Evolutionary conservation across 2,888 invertebrate species (phyloP).

Genomic region (Noctua janthe): DNA sequence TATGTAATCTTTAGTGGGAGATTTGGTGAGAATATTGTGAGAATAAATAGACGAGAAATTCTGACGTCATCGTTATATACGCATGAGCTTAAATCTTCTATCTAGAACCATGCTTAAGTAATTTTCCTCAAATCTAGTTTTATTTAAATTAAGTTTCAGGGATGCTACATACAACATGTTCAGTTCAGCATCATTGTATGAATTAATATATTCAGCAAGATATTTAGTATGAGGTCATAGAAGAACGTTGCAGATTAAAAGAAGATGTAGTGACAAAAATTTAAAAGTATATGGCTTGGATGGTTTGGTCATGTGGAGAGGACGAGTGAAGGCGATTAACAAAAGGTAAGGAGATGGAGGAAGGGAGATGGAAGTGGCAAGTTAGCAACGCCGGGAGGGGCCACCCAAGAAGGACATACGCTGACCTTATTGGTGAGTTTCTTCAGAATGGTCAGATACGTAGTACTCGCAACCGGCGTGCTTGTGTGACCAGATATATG

Average conservation of each 20-base stretch:
- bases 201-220: not conserved
- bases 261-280: not conserved
- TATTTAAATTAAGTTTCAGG: not conserved
- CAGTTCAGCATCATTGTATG: not conserved
- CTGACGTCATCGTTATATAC: slow-evolving; percentile 5
- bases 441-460: not conserved
- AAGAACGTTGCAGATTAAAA: not conserved
- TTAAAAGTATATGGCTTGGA: not conserved
- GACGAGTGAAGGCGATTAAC: not conserved
- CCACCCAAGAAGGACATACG: not conserved
- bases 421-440: not conserved
- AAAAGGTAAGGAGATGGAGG: not conserved
- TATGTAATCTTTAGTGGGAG: slow-evolving; percentile 30
- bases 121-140: not conserved
- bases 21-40: slow-evolving; percentile 22
- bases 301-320: too few relatives aligned
- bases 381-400: not conserved
- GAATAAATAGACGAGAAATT: slow-evolving; percentile 1
- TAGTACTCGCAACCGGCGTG: not conserved
- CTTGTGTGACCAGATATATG: not conserved
- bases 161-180: not conserved
- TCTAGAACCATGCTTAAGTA: not conserved
- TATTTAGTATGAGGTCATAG: not conserved
- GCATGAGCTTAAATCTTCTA: not conserved
- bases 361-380: not conserved